phyloP scores from a whole-genome alignment of 1,140 invertebrate genomes.

The Penaeus indicus region DNA sequence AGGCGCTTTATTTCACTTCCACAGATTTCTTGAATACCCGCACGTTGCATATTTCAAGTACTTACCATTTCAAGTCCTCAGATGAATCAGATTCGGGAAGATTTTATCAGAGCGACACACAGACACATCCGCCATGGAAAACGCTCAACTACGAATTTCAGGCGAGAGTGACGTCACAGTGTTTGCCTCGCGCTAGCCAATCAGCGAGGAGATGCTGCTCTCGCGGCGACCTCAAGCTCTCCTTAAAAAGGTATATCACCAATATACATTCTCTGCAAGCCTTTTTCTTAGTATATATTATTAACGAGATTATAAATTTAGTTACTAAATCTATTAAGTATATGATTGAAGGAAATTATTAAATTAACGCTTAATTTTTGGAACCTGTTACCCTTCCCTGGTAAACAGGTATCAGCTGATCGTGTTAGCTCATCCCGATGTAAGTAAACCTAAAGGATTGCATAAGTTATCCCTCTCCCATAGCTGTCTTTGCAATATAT shows the following conservation, averaged over 20 bases:
- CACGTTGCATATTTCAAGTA: background rate
- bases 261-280: background rate
- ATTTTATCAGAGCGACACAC: constrained; percentile 45
- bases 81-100: constrained; percentile 49
- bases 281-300: no score
- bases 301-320: no score
- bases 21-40: constrained; percentile 25
- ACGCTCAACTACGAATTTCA: constrained; percentile 52
- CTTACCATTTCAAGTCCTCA: constrained; percentile 52
- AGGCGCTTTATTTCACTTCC: background rate
- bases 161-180: constrained; percentile 54
- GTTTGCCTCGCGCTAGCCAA: constrained; percentile 51
- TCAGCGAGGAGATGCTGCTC: background rate
- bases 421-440: background rate
- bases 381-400: constrained; percentile 15
- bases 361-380: background rate
- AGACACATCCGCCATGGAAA: constrained; percentile 57
- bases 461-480: background rate
- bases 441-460: background rate
- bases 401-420: constrained; percentile 41
- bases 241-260: background rate
- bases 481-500: no score
- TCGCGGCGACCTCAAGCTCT: background rate
- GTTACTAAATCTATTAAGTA: no score
- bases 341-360: no score